A percentile compares a stretch with the other conserved stretches of the same genome.
Conservation (phyloP, 2,888 invertebrate species). For the Mayetiola destructor region DNA sequence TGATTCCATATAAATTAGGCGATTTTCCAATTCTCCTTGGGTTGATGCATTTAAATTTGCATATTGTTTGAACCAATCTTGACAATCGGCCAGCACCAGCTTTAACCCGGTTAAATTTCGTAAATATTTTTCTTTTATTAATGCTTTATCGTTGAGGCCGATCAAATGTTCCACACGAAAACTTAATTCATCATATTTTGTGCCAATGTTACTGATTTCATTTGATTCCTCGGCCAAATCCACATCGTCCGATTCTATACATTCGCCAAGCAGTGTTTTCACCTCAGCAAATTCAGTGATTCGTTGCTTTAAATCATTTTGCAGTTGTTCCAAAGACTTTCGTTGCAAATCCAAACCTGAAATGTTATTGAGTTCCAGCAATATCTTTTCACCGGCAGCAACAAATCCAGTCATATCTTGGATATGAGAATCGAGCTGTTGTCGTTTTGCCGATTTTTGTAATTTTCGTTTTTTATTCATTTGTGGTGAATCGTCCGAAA, state of each 20-base stretch:
- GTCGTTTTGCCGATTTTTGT: conserved; percentile 28
- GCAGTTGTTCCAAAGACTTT: conserved; percentile 28
- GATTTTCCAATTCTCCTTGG: conserved; percentile 30
- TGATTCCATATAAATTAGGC: conserved; percentile 33
- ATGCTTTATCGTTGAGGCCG: conserved; percentile 22
- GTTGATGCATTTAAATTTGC: conserved; percentile 27
- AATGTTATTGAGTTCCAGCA: conserved; percentile 23
- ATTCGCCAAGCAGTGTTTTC: conserved; percentile 40
- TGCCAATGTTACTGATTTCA: conserved; percentile 28
- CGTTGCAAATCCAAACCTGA: conserved; percentile 29
- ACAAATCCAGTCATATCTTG: conserved; percentile 29
- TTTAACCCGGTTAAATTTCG: conserved; percentile 34
- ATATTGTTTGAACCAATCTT: conserved; percentile 35
- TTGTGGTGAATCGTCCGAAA: conserved; percentile 20
- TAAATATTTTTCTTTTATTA: conserved; percentile 31
- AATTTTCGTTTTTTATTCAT: conserved; percentile 30
- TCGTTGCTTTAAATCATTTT: conserved; percentile 38
- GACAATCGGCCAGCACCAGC: conserved; percentile 31
- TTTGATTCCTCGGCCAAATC: conserved; percentile 29
- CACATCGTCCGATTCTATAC: conserved; percentile 27
- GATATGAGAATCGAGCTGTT: conserved; percentile 30
- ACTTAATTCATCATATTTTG: conserved; percentile 24
- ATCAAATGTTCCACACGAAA: conserved; percentile 25
- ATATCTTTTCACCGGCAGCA: conserved; percentile 28
- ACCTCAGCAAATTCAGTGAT: conserved; percentile 42